These are phyloP conservation scores for Hozukius guyotensis DNA, from an alignment of 2,797 vertebrate genomes.

Conservation along the genomic window DNA sequence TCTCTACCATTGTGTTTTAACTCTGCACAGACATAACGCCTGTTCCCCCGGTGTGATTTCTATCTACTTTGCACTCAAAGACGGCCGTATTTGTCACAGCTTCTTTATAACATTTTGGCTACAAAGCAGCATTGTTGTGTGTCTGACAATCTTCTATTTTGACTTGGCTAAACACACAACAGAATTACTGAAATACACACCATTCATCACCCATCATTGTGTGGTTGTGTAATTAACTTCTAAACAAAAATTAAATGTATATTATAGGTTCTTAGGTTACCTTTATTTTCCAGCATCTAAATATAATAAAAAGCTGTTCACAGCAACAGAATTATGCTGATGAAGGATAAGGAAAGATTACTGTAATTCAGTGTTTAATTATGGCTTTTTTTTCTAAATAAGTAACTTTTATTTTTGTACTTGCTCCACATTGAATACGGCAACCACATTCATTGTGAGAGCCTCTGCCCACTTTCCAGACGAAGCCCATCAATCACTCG, in stretches of 20 bases:
- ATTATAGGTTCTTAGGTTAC: not conserved
- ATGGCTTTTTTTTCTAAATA: not conserved
- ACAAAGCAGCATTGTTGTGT: not conserved
- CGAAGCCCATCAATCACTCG: slow-evolving; percentile 15
- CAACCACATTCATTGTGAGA: not conserved
- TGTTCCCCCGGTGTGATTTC: not conserved
- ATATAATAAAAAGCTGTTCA: not conserved
- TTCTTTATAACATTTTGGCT: not conserved
- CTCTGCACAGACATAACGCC: not conserved
- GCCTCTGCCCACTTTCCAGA: not conserved
- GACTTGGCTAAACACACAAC: not conserved
- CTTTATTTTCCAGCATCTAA: not conserved
- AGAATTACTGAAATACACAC: not conserved
- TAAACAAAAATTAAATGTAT: not conserved
- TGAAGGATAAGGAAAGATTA: not conserved
- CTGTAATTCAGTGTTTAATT: not conserved
- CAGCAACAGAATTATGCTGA: not conserved
- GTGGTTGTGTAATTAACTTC: not conserved
- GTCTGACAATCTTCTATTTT: not conserved
- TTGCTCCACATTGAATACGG: not conserved
- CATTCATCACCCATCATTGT: not conserved
- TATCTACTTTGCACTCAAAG: not conserved
- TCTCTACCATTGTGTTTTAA: not conserved
- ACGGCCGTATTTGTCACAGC: not conserved
- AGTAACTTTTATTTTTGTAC: not conserved